Evolutionary conservation across 1,140 invertebrate genomes (phyloP).

Genomic region (Acromyrmex heyeri): DNA sequence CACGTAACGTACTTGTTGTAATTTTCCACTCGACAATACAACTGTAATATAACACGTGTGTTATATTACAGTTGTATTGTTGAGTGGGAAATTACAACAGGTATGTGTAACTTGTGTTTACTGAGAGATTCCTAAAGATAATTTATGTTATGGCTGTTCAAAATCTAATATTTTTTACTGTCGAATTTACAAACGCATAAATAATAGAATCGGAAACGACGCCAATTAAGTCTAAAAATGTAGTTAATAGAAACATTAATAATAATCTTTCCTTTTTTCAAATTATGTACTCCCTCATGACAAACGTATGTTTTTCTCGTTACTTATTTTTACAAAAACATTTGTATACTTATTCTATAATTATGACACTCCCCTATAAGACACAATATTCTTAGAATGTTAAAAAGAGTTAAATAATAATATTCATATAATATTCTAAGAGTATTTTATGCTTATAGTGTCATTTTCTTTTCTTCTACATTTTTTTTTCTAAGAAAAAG

Average conservation of each 20-base stretch:
- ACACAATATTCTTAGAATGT: no score
- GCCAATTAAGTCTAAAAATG: background rate
- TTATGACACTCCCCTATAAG: background rate
- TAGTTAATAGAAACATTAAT: background rate
- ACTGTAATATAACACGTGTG: no score
- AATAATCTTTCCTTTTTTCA: background rate
- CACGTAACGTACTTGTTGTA: no score
- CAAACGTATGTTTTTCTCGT: background rate
- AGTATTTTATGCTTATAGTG: no score
- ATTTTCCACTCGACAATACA: no score
- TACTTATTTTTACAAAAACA: conserved; percentile 1
- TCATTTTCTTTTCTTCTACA: background rate
- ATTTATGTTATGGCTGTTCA: background rate
- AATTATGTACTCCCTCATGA: background rate
- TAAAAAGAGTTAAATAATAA: no score
- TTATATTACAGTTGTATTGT: no score
- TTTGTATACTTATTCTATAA: background rate
- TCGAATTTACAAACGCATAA: background rate
- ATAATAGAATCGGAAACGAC: background rate
- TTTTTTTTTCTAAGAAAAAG: background rate
- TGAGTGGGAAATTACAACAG: no score
- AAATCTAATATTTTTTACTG: background rate
- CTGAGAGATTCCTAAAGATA: background rate
- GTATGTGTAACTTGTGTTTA: no score
- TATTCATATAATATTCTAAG: no score